Base-by-base conservation (phyloP, 2,113 vertebrate species). In the Paralichthys olivaceus region DNA sequence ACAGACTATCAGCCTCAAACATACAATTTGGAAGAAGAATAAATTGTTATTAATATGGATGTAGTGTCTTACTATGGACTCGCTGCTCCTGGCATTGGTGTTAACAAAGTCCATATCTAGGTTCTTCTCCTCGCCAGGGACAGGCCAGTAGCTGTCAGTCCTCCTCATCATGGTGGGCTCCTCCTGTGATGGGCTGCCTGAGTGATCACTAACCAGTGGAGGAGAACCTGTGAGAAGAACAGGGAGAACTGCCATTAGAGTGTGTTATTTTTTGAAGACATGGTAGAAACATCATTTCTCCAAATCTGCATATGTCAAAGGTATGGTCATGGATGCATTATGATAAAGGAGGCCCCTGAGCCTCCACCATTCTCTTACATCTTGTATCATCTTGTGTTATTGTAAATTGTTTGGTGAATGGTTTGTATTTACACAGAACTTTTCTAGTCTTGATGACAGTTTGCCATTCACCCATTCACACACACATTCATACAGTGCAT, bases 41-140 rank as follows among this genome's bases (percentile, higher is more conserved):
- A 34, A 34, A 34, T 8, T 45, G 37, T 43, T 43, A 43, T 43
- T 43, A 43, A 34, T 34, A 9, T 34, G 7, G 32, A 34, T 9
- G 22, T 14, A 8, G 7, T n/a, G 1, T 91, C 96, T 94, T 93
- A 97, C 96, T 53, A 94, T 92, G 25, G 94, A 92, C 82, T 95
- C 93, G 15, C 95, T 90, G 70, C 89, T 90, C 8, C 87, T 86
- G 6, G 85, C 71, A 60, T 91, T 92, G 72, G 87, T 87, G 85
- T 91, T 89, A 20, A 23, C 32, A n/a, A 76, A 80, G 84, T 93
- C 93, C 66, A 83, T 84, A 32, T 94, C 93, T 49, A 88, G 87
- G 45, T 80, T 94, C 77, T 94, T 95, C 75, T 96, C 95, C 28
- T 94, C 91, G 0, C 79, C 81, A 1, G 94, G 89, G 0, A 95